Conservation (phyloP, 2,888 invertebrate genomes). For the Sarcophaga subvicina region DNA sequence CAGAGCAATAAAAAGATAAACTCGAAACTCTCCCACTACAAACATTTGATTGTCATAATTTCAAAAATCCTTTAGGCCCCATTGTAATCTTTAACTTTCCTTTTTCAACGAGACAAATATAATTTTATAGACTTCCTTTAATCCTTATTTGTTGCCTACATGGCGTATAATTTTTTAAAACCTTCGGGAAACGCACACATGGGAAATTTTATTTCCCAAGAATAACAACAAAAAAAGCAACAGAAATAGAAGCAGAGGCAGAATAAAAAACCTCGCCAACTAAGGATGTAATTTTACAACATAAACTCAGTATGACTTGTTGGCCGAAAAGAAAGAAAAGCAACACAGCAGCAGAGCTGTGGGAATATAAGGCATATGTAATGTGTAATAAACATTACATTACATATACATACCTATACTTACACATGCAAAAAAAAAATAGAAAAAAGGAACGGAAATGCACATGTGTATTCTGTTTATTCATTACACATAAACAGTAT, state of each 20-base stretch:
- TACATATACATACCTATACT: not conserved
- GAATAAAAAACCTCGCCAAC: no score
- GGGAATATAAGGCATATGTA: no score
- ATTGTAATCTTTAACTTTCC: no score
- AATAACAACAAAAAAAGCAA: not conserved
- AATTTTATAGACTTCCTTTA: no score
- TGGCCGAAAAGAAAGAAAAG: not conserved
- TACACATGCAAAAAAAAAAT: not conserved
- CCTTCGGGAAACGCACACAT: not conserved
- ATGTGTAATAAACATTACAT: not conserved
- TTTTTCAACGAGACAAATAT: no score
- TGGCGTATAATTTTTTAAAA: not conserved
- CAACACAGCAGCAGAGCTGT: no score
- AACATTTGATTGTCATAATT: no score
- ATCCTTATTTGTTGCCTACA: no score
- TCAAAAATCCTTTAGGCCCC: no score
- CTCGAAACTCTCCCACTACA: no score
- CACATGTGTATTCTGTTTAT: constrained; percentile 1
- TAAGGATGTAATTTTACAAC: constrained; percentile 21
- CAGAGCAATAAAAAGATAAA: no score
- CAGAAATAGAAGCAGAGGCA: no score
- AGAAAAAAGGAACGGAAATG: constrained; percentile 19
- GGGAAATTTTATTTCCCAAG: constrained; percentile 1
- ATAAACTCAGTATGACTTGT: constrained; percentile 26
- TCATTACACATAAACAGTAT: constrained; percentile 6